These are phyloP conservation scores for Drosophila athabasca DNA, from an alignment of 1,140 invertebrate species.

Conservation along the genomic window DNA sequence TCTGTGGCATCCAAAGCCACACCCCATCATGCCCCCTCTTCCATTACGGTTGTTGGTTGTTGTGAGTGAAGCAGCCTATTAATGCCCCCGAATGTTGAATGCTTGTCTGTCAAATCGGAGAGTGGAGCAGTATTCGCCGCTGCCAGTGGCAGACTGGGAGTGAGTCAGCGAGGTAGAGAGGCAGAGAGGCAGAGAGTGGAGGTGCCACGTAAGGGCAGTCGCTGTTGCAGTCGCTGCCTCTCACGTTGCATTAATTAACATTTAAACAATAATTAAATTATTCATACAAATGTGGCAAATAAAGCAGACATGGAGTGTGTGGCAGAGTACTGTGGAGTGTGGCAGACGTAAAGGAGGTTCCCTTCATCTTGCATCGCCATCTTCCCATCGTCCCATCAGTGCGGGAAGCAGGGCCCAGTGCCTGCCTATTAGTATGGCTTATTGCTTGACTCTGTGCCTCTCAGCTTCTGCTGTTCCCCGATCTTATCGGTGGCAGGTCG, in stretches of 20 bases:
- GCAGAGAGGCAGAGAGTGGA: slow-evolving; percentile 28
- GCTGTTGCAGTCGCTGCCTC: slow-evolving; percentile 28
- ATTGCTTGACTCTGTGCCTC: slow-evolving; percentile 61
- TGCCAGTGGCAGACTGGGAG: slow-evolving; percentile 34
- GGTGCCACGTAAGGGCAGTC: background rate
- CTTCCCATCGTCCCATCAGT: slow-evolving; percentile 13
- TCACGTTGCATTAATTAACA: slow-evolving; percentile 83
- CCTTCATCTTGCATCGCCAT: slow-evolving; percentile 35
- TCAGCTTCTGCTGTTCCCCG: slow-evolving; percentile 20
- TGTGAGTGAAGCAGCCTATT: slow-evolving; percentile 70
- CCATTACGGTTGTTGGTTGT: slow-evolving; percentile 64
- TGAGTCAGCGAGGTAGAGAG: too few species aligned
- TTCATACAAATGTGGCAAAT: slow-evolving; percentile 83
- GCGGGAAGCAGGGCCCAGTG: slow-evolving; percentile 45
- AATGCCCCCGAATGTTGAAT: slow-evolving; percentile 65
- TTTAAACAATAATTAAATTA: slow-evolving; percentile 84
- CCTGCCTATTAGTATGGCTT: slow-evolving; percentile 80
- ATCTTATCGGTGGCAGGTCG: slow-evolving; percentile 70
- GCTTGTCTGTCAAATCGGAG: slow-evolving; percentile 72
- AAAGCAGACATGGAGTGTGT: slow-evolving; percentile 6
- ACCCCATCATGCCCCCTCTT: slow-evolving; percentile 3
- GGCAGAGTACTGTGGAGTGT: too few species aligned
- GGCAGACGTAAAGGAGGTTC: slow-evolving; percentile 17
- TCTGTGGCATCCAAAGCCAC: slow-evolving; percentile 9
- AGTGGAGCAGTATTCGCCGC: background rate